Conservation (phyloP, 2,113 vertebrate genomes). For the Xyliphius kryptos region DNA sequence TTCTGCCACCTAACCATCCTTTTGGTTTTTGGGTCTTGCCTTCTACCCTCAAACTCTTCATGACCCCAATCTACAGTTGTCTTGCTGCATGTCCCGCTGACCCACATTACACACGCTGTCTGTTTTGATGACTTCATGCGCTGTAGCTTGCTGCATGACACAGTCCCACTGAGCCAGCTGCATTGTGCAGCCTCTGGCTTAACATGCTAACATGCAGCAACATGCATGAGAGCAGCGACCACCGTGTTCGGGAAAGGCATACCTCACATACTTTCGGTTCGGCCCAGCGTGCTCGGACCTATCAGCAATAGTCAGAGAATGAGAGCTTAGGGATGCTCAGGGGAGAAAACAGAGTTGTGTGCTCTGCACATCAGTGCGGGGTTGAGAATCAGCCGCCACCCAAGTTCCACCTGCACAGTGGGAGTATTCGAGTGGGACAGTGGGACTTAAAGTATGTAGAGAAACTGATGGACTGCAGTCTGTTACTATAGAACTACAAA, state of each 20-base stretch:
- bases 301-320: not conserved
- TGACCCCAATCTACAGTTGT: too few species aligned
- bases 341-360: too few species aligned
- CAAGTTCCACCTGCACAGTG: too few species aligned
- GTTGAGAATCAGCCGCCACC: too few species aligned
- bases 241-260: slow-evolving; percentile 30
- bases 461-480: too few species aligned
- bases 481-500: too few species aligned
- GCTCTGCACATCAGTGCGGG: too few species aligned
- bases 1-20: too few species aligned
- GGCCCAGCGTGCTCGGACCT: slow-evolving; percentile 22
- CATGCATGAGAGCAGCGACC: slow-evolving; percentile 33
- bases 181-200: not conserved
- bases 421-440: too few species aligned
- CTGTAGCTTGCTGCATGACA: not conserved
- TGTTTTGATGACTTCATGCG: not conserved
- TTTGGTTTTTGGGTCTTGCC: too few species aligned
- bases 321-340: not conserved
- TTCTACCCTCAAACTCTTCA: too few species aligned
- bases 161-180: slow-evolving; percentile 4
- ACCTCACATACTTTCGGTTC: slow-evolving; percentile 36
- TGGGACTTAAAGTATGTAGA: too few species aligned
- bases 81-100: slow-evolving; percentile 4
- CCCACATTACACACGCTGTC: not conserved
- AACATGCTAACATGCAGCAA: not conserved